These are phyloP conservation scores for Drosophila lacicola DNA, from an alignment of 2,888 invertebrate species.

Conservation along the genomic window DNA sequence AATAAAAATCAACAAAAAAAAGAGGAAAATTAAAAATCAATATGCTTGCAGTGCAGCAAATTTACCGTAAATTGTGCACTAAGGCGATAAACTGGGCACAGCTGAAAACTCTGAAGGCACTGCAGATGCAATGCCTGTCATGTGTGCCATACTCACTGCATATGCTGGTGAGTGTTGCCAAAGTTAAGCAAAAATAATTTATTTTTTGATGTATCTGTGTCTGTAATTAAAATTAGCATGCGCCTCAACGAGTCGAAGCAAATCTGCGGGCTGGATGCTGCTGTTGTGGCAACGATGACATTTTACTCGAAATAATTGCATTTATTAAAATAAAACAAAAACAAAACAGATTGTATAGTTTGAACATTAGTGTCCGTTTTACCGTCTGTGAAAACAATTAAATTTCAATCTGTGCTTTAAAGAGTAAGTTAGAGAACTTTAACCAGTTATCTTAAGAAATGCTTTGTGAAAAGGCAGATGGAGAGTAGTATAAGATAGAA, in stretches of 20 bases:
- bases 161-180: conserved; percentile 63
- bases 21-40: conserved; percentile 53
- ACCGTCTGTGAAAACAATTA: too few species aligned
- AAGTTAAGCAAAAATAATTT: conserved; percentile 65
- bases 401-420: too few species aligned
- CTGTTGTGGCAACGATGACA: conserved; percentile 10
- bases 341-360: too few species aligned
- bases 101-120: conserved; percentile 31
- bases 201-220: conserved; percentile 68
- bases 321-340: neutral
- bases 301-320: conserved; percentile 3
- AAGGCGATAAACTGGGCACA: conserved; percentile 38
- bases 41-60: conserved; percentile 61
- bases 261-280: conserved; percentile 29
- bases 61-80: conserved; percentile 39
- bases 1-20: conserved; percentile 13
- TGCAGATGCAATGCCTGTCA: conserved; percentile 53
- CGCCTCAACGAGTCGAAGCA: conserved; percentile 18
- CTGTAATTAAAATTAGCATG: conserved; percentile 74
- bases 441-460: too few species aligned
- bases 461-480: too few species aligned
- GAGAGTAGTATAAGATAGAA: too few species aligned
- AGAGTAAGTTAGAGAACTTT: too few species aligned
- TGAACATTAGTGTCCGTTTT: too few species aligned
- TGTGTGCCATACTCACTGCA: conserved; percentile 32